Base-by-base conservation (phyloP, 2,797 vertebrate species). In the Microctenopoma stevenorrisi region DNA sequence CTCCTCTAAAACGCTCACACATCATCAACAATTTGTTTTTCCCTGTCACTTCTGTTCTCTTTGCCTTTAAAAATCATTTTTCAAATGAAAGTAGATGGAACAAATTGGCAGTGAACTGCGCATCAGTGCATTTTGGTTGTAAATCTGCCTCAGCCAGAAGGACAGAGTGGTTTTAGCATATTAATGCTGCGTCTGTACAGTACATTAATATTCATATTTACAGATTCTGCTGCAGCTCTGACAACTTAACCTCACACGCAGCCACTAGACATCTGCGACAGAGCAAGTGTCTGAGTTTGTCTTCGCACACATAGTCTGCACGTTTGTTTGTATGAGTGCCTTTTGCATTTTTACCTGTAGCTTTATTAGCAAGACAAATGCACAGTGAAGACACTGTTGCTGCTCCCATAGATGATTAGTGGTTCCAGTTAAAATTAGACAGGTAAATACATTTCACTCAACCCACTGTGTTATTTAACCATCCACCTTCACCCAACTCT, bases 171-270 rank as follows among this genome's bases (percentile, higher is more conserved):
- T 71, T 84, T 91, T 84, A 79, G 79, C 83, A 85, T 85, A 86
- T 84, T 85, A 83, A 88, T 76, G 67, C 63, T 69, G 60, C 38
- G 61, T 84, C 75, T 78, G 60, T 69, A 76, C 76, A 83, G 70
- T 70, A 86, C 57, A 88, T 93, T 75, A 88, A 91, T 91, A 91
- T 90, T 91, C 77, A 91, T 86, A 78, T 75, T 76, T 49, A 63
- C 76, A 74, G 65, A 74, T 68, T 57, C 54, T 59, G 51, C 60
- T 72, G 75, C 69, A 43, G 50, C 53, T 82, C 58, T 90, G 86
- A 88, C 79, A 88, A 54, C 49, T 74, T 69, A 74, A 49, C 37
- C 68, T 53, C 62, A 56, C 51, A 51, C 71, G 81, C 88, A 90
- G 78, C 84, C 86, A 86, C 76, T 66, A 79, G 76, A 86, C 84